These are phyloP conservation scores for Tribolium castaneum DNA, from an alignment of 1,140 invertebrate species.

Conservation along the genomic window DNA sequence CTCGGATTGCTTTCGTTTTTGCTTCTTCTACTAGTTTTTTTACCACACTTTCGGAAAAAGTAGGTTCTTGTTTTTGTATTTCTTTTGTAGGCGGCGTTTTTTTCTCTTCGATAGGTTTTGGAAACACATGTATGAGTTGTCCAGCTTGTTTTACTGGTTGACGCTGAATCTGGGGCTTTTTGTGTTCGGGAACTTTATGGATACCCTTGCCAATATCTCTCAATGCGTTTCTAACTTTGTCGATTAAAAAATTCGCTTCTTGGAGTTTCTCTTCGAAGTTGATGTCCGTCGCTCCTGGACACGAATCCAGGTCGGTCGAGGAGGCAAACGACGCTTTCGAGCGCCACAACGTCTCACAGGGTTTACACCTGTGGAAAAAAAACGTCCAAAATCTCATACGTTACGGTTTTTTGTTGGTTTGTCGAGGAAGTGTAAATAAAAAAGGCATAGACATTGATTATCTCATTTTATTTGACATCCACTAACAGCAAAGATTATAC, in stretches of 20 bases:
- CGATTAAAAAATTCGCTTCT: constrained; percentile 49
- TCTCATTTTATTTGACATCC: constrained; percentile 60
- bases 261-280: constrained; percentile 45
- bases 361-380: neutral
- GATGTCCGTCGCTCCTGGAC: neutral
- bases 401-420: neutral
- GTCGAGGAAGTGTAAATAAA: neutral
- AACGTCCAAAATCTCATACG: neutral
- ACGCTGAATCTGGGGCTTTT: neutral
- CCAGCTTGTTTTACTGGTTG: neutral
- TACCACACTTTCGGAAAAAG: neutral
- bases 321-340: constrained; percentile 4
- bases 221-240: constrained; percentile 44
- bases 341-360: neutral
- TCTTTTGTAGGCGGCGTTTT: neutral
- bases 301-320: neutral
- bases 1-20: neutral
- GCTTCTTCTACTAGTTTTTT: neutral
- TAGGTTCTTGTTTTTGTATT: constrained; percentile 18
- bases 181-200: neutral
- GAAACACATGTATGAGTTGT: neutral
- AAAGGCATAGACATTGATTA: constrained; percentile 42
- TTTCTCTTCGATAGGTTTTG: neutral
- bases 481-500: constrained; percentile 62
- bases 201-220: constrained; percentile 41